phyloP scores from a whole-genome alignment of 2,113 vertebrate species.

The Charina bottae region DNA sequence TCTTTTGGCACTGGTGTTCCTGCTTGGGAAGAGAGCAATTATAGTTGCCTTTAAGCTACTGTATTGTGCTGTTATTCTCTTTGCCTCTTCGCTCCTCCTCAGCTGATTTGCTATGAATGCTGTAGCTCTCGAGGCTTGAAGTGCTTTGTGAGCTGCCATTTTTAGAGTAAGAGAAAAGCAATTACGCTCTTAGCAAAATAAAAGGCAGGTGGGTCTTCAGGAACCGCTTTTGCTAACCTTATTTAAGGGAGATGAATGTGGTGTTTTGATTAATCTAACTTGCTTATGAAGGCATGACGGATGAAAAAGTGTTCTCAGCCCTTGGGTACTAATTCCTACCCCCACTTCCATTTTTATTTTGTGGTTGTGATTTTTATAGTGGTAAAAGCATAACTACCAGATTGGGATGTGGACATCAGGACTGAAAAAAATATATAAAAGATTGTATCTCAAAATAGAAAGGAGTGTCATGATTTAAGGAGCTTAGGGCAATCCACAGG shows the following conservation, averaged over 20 bases:
- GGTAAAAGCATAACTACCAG: constrained; percentile 24
- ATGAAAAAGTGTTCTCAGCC: constrained; percentile 4
- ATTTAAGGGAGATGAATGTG: constrained; percentile 31
- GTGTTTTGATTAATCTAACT: constrained; percentile 1
- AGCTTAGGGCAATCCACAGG: background rate
- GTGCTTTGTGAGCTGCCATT: constrained; percentile 36
- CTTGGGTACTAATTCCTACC: constrained; percentile 17
- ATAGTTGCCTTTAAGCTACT: constrained; percentile 14
- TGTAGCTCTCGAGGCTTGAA: constrained; percentile 30
- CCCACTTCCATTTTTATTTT: background rate
- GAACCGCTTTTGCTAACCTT: background rate
- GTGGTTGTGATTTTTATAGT: background rate
- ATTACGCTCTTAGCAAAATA: background rate
- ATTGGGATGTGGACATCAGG: constrained; percentile 31
- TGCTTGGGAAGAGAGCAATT: constrained; percentile 17
- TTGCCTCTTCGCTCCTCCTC: background rate
- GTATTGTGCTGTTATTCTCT: constrained; percentile 5
- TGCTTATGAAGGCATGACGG: constrained; percentile 21
- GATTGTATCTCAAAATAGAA: constrained; percentile 30
- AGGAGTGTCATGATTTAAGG: background rate
- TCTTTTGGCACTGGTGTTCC: constrained; percentile 8
- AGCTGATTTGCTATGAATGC: constrained; percentile 37
- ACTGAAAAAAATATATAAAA: constrained; percentile 36
- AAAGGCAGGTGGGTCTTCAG: constrained; percentile 24
- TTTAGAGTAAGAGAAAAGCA: constrained; percentile 37